Base-by-base conservation (phyloP, 2,888 invertebrate species). In the Mechanitis mazaeus region DNA sequence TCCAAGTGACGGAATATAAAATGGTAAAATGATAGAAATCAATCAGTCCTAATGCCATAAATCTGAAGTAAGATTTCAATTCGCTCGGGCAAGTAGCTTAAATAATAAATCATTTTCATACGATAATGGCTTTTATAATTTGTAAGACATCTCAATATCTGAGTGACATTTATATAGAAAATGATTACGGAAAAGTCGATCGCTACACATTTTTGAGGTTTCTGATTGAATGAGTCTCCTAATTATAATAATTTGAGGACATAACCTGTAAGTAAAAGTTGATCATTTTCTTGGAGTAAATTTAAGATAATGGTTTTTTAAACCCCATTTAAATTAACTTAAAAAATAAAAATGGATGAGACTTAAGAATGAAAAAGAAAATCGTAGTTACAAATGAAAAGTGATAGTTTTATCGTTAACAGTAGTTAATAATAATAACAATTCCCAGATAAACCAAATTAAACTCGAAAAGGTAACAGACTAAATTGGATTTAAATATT, bases 401-500 rank as follows among this genome's bases (percentile, higher is more conserved):
- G 11, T 33, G 33, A 33, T 11, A 38, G 56, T 59, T 56, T 59
- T 59, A 56, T 20, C 56, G 58, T 55, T 56, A 59, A 56, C 53
- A 61, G 61, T 33, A 58, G 58, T 45, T 56, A 50, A 38, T 45
- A 50, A 28, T 54, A 57, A 53, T 50, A n/a, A n/a, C 61, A 59
- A 59, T 65, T 64, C 59, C 54, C 55, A 58, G 58, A 58, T 61
- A 58, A 68, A 69, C 70, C 61, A 69, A 71, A 72, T 75, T 72
- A 70, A 75, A 75, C 63, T 75, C 74, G 71, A 69, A 68, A 66
- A 53, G 59, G 65, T 63, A 62, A 59, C 65, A 62, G 64, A 58
- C 63, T 56, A 71, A 71, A 78, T 78, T 78, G 76, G 75, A 75
- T 75, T 80, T 79, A 73, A 79, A 79, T 78, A 78, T 79, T 79